A percentile compares a stretch with the other conserved stretches of the same genome.
These are phyloP conservation scores for Kryphioiulus occultus DNA, from an alignment of 2,888 invertebrate species.

Conservation along the genomic window DNA sequence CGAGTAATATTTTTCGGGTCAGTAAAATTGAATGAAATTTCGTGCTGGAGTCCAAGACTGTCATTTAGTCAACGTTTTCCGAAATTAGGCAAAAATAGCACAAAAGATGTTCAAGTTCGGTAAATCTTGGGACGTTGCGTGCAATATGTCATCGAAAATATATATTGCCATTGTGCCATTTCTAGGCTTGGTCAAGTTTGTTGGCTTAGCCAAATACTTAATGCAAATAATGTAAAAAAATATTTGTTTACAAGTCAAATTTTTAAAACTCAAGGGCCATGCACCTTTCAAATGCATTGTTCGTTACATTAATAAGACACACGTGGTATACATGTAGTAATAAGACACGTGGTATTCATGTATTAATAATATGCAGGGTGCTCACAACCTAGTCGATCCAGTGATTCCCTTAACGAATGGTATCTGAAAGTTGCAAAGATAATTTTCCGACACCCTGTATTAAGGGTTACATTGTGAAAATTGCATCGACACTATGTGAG, in stretches of 20 bases:
- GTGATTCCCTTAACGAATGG: too few species aligned
- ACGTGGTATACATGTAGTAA: too few species aligned
- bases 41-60: neutral
- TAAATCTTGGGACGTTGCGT: neutral
- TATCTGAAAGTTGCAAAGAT: too few species aligned
- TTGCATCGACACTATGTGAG: too few species aligned
- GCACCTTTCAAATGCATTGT: too few species aligned
- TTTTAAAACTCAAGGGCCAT: too few species aligned
- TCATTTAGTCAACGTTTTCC: neutral
- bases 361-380: too few species aligned
- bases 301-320: too few species aligned
- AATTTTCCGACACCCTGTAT: too few species aligned
- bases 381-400: too few species aligned
- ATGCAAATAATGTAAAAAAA: neutral
- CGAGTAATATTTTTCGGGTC: neutral
- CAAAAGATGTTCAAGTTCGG: neutral
- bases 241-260: neutral
- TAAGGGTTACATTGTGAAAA: too few species aligned
- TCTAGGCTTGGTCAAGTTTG: slow-evolving; percentile 20
- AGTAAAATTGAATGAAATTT: neutral
- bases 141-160: neutral
- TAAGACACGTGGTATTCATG: too few species aligned
- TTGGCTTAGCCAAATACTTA: neutral
- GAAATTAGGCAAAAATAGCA: neutral
- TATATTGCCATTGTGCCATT: neutral